These are phyloP conservation scores for Bothrops alternatus DNA, from an alignment of 2,797 vertebrate species.

Conservation along the genomic window DNA sequence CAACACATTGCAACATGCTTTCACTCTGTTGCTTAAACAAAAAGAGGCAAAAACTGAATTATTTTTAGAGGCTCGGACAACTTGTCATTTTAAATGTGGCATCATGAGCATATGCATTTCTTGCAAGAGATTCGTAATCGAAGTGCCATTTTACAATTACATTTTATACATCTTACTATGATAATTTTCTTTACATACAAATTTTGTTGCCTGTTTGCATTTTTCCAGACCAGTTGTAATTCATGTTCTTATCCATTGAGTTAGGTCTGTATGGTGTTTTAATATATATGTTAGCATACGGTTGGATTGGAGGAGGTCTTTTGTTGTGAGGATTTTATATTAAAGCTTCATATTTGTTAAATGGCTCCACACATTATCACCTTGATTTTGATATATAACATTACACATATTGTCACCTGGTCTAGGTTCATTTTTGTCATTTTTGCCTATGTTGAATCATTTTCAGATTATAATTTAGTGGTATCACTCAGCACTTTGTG, in stretches of 20 bases:
- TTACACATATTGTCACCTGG: not conserved
- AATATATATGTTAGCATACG: not conserved
- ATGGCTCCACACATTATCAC: not conserved
- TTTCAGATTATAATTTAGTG: not conserved
- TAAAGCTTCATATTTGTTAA: not conserved
- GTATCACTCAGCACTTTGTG: not conserved
- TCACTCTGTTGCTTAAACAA: slow-evolving; percentile 37
- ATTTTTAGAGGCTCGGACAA: slow-evolving; percentile 58
- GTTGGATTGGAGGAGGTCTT: not conserved
- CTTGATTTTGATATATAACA: not conserved
- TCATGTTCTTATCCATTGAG: not conserved
- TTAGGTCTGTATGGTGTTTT: not conserved
- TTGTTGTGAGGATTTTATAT: not conserved
- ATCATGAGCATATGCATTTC: not conserved
- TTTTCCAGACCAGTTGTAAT: not conserved
- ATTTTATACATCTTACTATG: not conserved
- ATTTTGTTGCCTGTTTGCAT: not conserved
- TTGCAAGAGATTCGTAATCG: not conserved
- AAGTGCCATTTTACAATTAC: not conserved
- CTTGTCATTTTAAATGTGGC: not conserved
- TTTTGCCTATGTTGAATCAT: not conserved
- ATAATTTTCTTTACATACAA: not conserved
- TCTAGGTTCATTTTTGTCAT: not conserved
- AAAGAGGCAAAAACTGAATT: not conserved
- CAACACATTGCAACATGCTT: slow-evolving; percentile 25